Percentiles rank a stretch among this genome's conserved stretches.
Conservation (phyloP, 1,140 invertebrate genomes). For the Pollicipes pollicipes region DNA sequence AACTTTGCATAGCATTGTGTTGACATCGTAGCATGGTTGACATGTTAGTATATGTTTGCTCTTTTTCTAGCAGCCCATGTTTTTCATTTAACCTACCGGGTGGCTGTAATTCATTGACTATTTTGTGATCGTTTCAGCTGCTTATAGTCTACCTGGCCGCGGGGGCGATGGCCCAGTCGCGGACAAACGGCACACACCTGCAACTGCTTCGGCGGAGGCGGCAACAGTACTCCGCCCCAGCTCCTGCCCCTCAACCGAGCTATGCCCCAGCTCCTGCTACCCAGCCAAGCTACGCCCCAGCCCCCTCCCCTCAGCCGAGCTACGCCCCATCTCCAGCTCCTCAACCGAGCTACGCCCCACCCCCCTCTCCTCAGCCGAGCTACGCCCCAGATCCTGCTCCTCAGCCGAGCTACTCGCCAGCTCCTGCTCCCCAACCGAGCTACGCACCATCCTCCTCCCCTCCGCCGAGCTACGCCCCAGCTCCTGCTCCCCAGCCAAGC, state of each 20-base stretch:
- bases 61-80: no score
- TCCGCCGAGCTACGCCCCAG: not conserved
- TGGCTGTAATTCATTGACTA: no score
- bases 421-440: not conserved
- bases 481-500: not conserved
- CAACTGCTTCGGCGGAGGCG: no score
- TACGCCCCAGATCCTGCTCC: not conserved
- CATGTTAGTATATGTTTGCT: no score
- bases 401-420: not conserved
- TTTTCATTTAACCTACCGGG: no score
- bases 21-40: no score
- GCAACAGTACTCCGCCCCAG: no score
- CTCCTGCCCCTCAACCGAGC: not conserved
- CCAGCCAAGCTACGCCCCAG: not conserved
- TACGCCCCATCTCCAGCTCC: not conserved
- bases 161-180: no score
- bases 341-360: not conserved
- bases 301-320: not conserved
- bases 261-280: not conserved
- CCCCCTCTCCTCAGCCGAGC: not conserved
- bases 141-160: no score
- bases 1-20: no score
- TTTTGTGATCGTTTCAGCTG: no score
- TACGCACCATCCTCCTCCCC: not conserved
- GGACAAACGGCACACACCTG: no score